Base-by-base conservation (phyloP, 2,888 invertebrate species). In the Drosophila infuscata region DNA sequence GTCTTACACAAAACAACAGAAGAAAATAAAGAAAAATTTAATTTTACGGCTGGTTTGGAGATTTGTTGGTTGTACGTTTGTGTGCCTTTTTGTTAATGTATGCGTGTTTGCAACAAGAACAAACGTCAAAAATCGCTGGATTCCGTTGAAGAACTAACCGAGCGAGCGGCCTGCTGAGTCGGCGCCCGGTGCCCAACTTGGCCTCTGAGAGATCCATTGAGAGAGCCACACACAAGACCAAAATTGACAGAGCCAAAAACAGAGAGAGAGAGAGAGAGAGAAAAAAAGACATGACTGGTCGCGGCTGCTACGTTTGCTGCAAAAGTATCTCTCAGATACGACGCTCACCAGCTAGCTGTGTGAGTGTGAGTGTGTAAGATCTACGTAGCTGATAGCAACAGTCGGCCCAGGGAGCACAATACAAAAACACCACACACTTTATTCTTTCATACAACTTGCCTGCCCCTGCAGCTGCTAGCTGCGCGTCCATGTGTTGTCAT, bases 91-190 rank as follows among this genome's bases (percentile, higher is more conserved):
- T 20, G 41, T 20, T 20, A 12, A 9, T 11, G 51, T 41, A 46
- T 68, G 58, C 33, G 57, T 33, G 54, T 48, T 3, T 69, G 69
- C 48, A 63, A 57, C 67, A 70, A 70, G 76, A 71, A 70, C 62
- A 64, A 76, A 83, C 90, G 89, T 88, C 88, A 70, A 84, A 82
- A 80, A 80, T 76, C 82, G 74, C 69, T 80, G 91, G 88, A 84
- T 78, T 78, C 74, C 77, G 74, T 76, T 65, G 83, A 83, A 81
- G 80, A 84, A 91, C 91, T 92, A 80, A 90, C 61, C 71, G 61
- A 69, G 41, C 73, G 63, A 70, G 52, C 78, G 52, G 67, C 48
- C 71, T 75, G 71, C 65, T 75, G 69, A 70, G 69, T 76, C 64
- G 49, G 58, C 53, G 54, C 69, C 61, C 56, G 64, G 59, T 74